phyloP scores from a whole-genome alignment of 2,113 vertebrate species.

The Varanus komodoensis region DNA sequence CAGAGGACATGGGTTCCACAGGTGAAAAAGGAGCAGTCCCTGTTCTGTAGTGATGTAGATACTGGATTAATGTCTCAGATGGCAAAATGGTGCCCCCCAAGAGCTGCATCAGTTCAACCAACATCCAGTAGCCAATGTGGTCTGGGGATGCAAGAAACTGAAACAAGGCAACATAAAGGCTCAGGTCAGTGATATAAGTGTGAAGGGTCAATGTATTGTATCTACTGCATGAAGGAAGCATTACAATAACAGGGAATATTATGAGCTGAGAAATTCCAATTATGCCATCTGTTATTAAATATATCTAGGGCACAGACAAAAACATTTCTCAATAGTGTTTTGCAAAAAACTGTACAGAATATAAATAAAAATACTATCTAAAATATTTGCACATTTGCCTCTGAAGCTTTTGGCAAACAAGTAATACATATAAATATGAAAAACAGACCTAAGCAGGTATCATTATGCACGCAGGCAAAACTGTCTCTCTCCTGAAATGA shows the following conservation, averaged over 20 bases:
- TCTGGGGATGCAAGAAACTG: constrained; percentile 82
- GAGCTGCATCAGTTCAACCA: constrained; percentile 79
- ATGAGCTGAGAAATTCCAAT: background rate
- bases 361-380: too few relatives aligned
- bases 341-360: too few relatives aligned
- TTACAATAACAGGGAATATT: background rate
- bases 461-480: background rate
- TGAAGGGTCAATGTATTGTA: background rate
- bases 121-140: constrained; percentile 80
- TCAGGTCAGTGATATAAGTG: background rate
- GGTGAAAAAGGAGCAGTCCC: background rate
- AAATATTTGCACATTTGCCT: background rate
- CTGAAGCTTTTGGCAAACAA: background rate
- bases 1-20: background rate
- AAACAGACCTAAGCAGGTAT: background rate
- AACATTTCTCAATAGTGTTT: background rate
- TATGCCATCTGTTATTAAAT: background rate
- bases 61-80: constrained; percentile 71
- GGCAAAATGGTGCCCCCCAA: constrained; percentile 86
- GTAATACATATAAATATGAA: background rate
- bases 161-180: constrained; percentile 50
- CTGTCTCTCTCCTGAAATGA: background rate
- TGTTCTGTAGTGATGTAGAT: constrained; percentile 3
- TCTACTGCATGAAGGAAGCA: rapidly evolving
- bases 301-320: background rate